Conservation (phyloP, 2,888 invertebrate genomes). For the Agapostemon virescens region DNA sequence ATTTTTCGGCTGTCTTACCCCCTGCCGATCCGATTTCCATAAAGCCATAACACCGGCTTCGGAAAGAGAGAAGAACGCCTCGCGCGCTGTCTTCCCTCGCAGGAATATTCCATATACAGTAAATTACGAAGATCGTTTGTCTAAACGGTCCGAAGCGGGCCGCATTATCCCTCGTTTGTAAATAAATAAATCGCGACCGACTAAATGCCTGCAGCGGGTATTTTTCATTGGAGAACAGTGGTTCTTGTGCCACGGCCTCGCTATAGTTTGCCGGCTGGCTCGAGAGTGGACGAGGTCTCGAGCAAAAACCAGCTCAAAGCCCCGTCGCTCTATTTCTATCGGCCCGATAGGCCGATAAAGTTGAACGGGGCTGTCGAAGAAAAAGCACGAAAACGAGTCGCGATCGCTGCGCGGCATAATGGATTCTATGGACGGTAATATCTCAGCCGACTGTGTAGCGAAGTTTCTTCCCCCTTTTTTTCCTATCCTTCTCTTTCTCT, state of each 20-base stretch:
- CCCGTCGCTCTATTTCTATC: slow-evolving; percentile 48
- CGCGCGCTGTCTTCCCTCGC: too few relatives aligned
- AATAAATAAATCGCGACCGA: slow-evolving; percentile 33
- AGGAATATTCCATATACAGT: neutral
- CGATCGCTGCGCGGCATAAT: slow-evolving; percentile 49
- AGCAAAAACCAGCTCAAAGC: slow-evolving; percentile 24
- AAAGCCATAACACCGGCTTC: slow-evolving; percentile 30
- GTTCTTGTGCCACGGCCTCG: neutral
- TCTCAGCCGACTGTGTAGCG: slow-evolving; percentile 44
- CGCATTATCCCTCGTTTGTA: slow-evolving; percentile 18
- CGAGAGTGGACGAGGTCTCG: slow-evolving; percentile 18
- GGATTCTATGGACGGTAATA: slow-evolving; percentile 51
- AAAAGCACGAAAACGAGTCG: slow-evolving; percentile 49
- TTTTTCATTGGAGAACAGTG: slow-evolving; percentile 6
- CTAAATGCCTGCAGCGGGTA: slow-evolving; percentile 11
- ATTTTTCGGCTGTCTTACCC: slow-evolving; percentile 14
- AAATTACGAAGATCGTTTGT: slow-evolving; percentile 15
- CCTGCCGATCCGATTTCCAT: slow-evolving; percentile 50
- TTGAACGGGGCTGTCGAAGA: slow-evolving; percentile 36
- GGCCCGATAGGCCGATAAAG: slow-evolving; percentile 47
- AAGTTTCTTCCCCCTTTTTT: slow-evolving; percentile 26
- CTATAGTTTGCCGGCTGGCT: slow-evolving; percentile 20
- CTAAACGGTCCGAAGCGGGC: slow-evolving; percentile 3
- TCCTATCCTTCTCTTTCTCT: neutral
- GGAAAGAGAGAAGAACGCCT: neutral